Base-by-base conservation (phyloP, 2,888 invertebrate genomes). In the Ptilodon capucinus region DNA sequence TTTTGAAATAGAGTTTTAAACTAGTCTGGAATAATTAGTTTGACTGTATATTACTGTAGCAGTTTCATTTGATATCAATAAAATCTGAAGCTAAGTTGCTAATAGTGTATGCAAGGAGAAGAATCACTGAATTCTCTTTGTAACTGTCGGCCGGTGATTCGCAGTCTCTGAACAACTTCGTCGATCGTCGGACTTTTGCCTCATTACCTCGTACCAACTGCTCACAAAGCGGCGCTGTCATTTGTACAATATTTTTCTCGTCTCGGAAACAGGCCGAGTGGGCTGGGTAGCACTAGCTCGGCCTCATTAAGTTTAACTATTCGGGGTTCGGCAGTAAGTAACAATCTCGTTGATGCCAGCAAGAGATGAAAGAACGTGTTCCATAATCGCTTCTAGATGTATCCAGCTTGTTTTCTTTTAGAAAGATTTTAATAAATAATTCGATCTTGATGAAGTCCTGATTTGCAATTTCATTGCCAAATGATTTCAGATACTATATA, bases 241-340 rank as follows among this genome's bases (percentile, higher is more conserved):
- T 51, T 44, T 44, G 36, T 42, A 38, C 18, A 36, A 45, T 46
- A 56, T 52, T 46, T 54, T 59, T 47, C 40, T 50, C 18, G 30
- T 8, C 38, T 43, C 60, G 64, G 67, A 71, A 78, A 73, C 63
- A 68, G 64, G 67, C 64, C 67, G 63, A 68, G 64, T 66, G 49
- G 57, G 71, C 73, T 64, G 64, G 61, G 66, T 60, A 61, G 66
- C 60, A 61, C 62, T 71, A 57, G 67, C 63, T 61, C 56, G 63
- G 69, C 67, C 75, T 82, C 79, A 79, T 81, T 81, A 76, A 77
- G 71, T 76, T 78, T 78, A 80, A 81, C 81, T 80, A 81, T 79
- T 75, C 74, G 77, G 75, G 76, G 74, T 68, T 68, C 62, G 54
- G 57, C 60, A 52, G 64, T 59, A 62, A 54, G 46, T 64, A 71